These are phyloP conservation scores for Parotocinclus haroldoi DNA, from an alignment of 2,797 vertebrate species.

Conservation along the genomic window DNA sequence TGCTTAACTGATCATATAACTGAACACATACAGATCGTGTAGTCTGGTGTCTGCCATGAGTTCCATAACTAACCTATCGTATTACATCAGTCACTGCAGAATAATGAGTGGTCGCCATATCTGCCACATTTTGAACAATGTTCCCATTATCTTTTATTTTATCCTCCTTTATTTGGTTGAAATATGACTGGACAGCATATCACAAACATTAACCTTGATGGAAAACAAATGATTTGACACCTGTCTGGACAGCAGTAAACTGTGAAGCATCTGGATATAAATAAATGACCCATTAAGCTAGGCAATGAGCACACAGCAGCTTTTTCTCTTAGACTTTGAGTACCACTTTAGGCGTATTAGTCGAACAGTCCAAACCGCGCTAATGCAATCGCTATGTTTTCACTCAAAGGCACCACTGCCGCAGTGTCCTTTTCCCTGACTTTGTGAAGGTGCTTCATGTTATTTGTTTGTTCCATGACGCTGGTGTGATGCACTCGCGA, in stretches of 20 bases:
- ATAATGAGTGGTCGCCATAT: constrained; percentile 38
- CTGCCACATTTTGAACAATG: constrained; percentile 26
- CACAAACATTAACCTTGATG: constrained; percentile 66
- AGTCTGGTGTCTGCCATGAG: too few species aligned
- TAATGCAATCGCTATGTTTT: constrained; percentile 67
- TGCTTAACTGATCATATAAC: too few species aligned
- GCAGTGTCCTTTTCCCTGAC: constrained; percentile 70
- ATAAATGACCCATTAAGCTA: constrained; percentile 67
- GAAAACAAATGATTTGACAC: constrained; percentile 72
- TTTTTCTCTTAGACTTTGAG: constrained; percentile 58
- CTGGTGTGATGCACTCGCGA: constrained; percentile 66
- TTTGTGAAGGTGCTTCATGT: constrained; percentile 76
- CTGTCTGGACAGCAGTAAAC: constrained; percentile 64
- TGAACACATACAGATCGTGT: too few species aligned
- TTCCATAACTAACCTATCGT: background rate
- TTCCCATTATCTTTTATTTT: constrained; percentile 34
- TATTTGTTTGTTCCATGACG: constrained; percentile 76
- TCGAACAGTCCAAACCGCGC: constrained; percentile 59
- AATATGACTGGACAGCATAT: constrained; percentile 64
- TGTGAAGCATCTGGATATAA: constrained; percentile 63
- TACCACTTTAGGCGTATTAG: constrained; percentile 70
- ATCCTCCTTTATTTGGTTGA: constrained; percentile 56
- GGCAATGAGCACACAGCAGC: constrained; percentile 61
- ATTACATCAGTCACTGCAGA: constrained; percentile 36
- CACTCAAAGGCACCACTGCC: constrained; percentile 47